Conservation (phyloP, 1,140 invertebrate genomes). For the Portunus trituberculatus region DNA sequence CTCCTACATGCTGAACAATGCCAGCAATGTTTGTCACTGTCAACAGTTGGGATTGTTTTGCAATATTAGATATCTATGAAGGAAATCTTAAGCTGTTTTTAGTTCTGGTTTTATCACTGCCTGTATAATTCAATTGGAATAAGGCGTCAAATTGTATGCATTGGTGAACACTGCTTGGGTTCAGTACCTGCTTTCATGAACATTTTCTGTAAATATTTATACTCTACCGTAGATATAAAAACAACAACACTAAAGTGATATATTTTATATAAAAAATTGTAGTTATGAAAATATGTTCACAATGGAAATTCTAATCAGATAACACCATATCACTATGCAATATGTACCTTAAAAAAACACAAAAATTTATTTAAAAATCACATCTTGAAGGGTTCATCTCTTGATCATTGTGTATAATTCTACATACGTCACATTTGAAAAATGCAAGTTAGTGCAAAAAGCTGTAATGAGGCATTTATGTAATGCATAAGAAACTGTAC, state of each 20-base stretch:
- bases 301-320: not conserved
- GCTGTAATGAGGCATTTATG: conserved; percentile 32
- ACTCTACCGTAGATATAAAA: no score
- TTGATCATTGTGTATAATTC: not conserved
- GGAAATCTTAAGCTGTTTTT: not conserved
- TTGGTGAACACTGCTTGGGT: no score
- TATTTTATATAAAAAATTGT: not conserved
- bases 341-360: not conserved
- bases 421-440: no score
- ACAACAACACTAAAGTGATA: no score
- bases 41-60: not conserved
- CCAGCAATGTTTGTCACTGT: not conserved
- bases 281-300: not conserved
- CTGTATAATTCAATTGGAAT: no score
- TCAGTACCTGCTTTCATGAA: no score
- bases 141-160: no score
- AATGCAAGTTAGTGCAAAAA: conserved; percentile 13
- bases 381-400: not conserved
- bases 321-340: not conserved
- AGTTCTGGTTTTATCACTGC: not conserved
- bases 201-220: no score
- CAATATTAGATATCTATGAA: not conserved
- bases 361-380: not conserved
- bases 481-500: not conserved
- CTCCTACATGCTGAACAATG: not conserved